Evolutionary conservation across 2,113 vertebrate species (phyloP).

Genomic region (crab-eating macaque (Macaca fascicularis)): DNA sequence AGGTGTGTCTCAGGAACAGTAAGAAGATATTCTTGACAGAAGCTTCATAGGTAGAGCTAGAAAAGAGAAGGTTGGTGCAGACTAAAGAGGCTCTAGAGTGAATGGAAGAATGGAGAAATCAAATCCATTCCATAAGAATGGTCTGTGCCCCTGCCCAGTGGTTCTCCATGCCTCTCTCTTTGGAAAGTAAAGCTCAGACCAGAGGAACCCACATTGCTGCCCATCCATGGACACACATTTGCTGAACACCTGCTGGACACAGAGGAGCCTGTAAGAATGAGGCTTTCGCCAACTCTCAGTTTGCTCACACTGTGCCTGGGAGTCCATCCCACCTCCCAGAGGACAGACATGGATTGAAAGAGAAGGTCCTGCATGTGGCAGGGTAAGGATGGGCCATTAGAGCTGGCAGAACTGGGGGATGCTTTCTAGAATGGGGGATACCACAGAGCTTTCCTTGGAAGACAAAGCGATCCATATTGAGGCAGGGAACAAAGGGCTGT

Average conservation of each 20-base stretch:
- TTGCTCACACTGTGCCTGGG: not conserved
- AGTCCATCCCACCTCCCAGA: not conserved
- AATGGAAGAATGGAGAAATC: not conserved
- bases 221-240: not conserved
- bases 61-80: not conserved
- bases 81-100: not conserved
- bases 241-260: not conserved
- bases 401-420: not conserved
- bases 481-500: not conserved
- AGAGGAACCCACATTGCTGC: not conserved
- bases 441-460: not conserved
- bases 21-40: not conserved
- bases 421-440: not conserved
- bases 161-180: not conserved
- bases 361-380: not conserved
- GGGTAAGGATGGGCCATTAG: fast-evolving
- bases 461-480: not conserved
- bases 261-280: not conserved
- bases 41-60: not conserved
- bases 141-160: fast-evolving
- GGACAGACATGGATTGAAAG: not conserved
- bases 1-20: not conserved
- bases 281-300: not conserved
- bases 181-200: not conserved
- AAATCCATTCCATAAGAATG: not conserved